Conservation (phyloP, 2,797 vertebrate species). For the Percopsis omiscomaycus region DNA sequence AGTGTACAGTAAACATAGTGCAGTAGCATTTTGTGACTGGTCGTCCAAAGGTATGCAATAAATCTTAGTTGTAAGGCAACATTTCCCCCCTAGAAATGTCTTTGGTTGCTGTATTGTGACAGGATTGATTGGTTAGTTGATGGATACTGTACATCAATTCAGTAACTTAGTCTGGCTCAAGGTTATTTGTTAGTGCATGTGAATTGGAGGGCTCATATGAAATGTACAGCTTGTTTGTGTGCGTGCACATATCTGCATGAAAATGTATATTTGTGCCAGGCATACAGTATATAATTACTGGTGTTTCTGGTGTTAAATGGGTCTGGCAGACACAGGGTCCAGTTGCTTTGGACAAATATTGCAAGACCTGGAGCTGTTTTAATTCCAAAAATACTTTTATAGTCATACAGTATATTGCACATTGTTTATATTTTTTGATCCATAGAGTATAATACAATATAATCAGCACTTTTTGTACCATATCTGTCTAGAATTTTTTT, state of each 20-base stretch:
- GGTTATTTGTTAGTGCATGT: not conserved
- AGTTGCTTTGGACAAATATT: constrained; percentile 28
- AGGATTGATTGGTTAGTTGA: not conserved
- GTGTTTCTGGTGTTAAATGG: too few relatives aligned
- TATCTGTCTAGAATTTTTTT: constrained; percentile 36
- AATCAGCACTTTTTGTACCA: constrained; percentile 40
- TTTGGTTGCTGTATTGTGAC: too few relatives aligned
- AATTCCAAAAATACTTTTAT: constrained; percentile 33
- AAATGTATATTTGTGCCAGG: not conserved
- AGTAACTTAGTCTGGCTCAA: not conserved
- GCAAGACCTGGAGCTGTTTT: constrained; percentile 27
- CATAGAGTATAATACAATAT: constrained; percentile 33
- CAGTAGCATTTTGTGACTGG: too few relatives aligned
- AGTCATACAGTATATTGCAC: constrained; percentile 39
- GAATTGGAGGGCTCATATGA: not conserved
- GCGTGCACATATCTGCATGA: not conserved
- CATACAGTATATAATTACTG: not conserved
- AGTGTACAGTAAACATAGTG: too few relatives aligned
- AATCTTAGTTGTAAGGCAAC: too few relatives aligned
- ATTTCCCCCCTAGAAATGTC: too few relatives aligned
- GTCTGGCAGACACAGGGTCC: constrained; percentile 7
- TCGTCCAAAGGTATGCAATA: too few relatives aligned
- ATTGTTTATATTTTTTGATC: constrained; percentile 52
- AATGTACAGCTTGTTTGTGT: not conserved
- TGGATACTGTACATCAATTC: too few relatives aligned